Percentiles rank a stretch among this genome's conserved stretches.
These are phyloP conservation scores for Dascyllus trimaculatus DNA, from an alignment of 2,113 vertebrate genomes.

Conservation along the genomic window DNA sequence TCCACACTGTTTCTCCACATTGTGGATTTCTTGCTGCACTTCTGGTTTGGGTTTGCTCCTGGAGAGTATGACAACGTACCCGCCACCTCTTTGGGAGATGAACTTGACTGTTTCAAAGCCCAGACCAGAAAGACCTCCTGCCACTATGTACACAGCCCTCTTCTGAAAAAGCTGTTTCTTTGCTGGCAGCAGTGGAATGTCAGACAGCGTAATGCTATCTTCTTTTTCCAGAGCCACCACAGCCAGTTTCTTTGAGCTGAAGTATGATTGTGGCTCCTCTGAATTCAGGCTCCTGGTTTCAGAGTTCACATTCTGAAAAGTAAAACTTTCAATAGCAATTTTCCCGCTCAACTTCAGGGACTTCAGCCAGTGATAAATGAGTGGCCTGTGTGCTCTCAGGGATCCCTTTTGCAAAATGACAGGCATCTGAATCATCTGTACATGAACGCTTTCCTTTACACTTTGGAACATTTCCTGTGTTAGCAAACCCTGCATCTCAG, in stretches of 20 bases:
- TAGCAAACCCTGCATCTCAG: slow-evolving; percentile 44
- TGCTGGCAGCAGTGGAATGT: slow-evolving; percentile 76
- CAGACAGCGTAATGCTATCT: slow-evolving; percentile 58
- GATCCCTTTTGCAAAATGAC: slow-evolving; percentile 83
- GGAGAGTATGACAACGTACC: slow-evolving; percentile 85
- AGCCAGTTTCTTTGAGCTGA: slow-evolving; percentile 73
- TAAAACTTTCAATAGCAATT: slow-evolving; percentile 58
- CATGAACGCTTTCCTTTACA: slow-evolving; percentile 74
- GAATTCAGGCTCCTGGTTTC: slow-evolving; percentile 26
- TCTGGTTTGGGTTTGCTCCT: slow-evolving; percentile 79
- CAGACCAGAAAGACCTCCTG: slow-evolving; percentile 88
- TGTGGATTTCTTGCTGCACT: slow-evolving; percentile 81
- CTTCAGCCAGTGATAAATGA: slow-evolving; percentile 83
- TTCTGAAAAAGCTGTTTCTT: slow-evolving; percentile 81
- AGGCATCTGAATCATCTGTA: slow-evolving; percentile 76
- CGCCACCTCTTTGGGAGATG: slow-evolving; percentile 86
- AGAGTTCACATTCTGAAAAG: slow-evolving; percentile 67
- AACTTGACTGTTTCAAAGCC: slow-evolving; percentile 92
- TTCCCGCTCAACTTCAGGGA: slow-evolving; percentile 76
- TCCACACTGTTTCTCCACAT: slow-evolving; percentile 77
- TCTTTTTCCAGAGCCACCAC: slow-evolving; percentile 75
- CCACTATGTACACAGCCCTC: slow-evolving; percentile 86
- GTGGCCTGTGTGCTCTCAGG: slow-evolving; percentile 77
- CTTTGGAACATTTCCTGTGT: slow-evolving; percentile 58
- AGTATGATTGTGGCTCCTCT: slow-evolving; percentile 80